Base-by-base conservation (phyloP, 2,797 vertebrate species). In the Xerus rutilus region DNA sequence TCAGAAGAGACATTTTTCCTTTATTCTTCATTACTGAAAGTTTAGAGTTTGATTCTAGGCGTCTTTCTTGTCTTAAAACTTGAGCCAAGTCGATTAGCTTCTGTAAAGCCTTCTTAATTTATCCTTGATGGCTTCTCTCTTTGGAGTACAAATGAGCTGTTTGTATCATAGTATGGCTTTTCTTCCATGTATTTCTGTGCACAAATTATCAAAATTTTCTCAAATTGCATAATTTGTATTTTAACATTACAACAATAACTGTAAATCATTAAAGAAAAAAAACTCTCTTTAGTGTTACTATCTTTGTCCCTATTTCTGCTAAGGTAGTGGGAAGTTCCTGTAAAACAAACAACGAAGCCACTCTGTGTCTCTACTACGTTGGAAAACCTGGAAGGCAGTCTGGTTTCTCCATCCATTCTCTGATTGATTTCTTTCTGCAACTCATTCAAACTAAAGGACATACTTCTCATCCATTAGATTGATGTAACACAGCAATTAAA, bases 391-490 rank as follows among this genome's bases (percentile, higher is more conserved):
- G 91, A 95, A 95, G 77, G n/a, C 30, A 81, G 32, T 39, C 83
- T 95, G 81, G 20, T 91, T 93, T 94, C 81, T 64, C 88, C 72
- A 77, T 94, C 81, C 88, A 0, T 43, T 18, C 20, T 87, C 67
- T 84, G 91, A 70, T 28, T 74, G 43, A 83, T 79, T 91, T 89
- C 76, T 67, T 89, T 95, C 89, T 96, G 47, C 43, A 82, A 11
- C 45, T 94, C 87, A 57, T 78, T 77, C 84, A 52, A 20, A 59
- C 45, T 76, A 64, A 94, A 79, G 23, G 64, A 67, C 64, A 49
- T 59, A n/a, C 67, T 67, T 79, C 78, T 92, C 82, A 64, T 74
- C 81, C 91, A 67, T 82, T 84, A 89, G 86, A 73, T 1, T 54
- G 86, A 81, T 72, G 28, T 77, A 69, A 67, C 73, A 59, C 59